A percentile compares a stretch with the other conserved stretches of the same genome.
Conservation (phyloP, 2,113 vertebrate species). For the Hyla sarda region DNA sequence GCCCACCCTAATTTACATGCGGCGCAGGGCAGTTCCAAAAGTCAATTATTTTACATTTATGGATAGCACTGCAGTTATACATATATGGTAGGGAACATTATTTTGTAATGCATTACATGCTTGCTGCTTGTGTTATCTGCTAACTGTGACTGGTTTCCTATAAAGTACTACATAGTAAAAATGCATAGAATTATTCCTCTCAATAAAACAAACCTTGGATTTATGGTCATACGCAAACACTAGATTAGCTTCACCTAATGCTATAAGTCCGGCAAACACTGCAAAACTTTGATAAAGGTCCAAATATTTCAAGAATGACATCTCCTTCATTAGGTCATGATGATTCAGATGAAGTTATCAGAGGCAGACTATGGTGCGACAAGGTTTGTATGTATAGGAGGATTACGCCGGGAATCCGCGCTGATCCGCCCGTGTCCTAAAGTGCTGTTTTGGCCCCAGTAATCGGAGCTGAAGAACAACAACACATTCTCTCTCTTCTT, state of each 20-base stretch:
- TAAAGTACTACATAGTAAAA: too few species aligned
- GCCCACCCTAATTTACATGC: too few species aligned
- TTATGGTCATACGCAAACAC: background rate
- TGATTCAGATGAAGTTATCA: background rate
- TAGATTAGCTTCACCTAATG: background rate
- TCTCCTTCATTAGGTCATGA: background rate
- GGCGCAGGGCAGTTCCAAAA: too few species aligned
- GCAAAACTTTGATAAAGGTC: background rate
- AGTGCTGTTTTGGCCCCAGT: background rate
- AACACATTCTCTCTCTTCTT: background rate
- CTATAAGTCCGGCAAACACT: background rate
- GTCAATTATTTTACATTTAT: too few species aligned
- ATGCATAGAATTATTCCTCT: too few species aligned
- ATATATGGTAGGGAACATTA: too few species aligned
- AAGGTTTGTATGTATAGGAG: background rate
- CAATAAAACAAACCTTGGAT: too few species aligned
- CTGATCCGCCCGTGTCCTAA: background rate
- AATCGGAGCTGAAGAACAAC: slow-evolving; percentile 21
- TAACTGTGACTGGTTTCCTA: too few species aligned
- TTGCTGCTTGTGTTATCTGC: too few species aligned
- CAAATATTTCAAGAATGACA: background rate
- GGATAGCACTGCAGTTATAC: too few species aligned
- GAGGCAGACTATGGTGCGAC: background rate
- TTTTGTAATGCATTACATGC: too few species aligned
- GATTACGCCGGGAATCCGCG: background rate